phyloP scores from a whole-genome alignment of 2,797 vertebrate genomes.

The Mallotus villosus region DNA sequence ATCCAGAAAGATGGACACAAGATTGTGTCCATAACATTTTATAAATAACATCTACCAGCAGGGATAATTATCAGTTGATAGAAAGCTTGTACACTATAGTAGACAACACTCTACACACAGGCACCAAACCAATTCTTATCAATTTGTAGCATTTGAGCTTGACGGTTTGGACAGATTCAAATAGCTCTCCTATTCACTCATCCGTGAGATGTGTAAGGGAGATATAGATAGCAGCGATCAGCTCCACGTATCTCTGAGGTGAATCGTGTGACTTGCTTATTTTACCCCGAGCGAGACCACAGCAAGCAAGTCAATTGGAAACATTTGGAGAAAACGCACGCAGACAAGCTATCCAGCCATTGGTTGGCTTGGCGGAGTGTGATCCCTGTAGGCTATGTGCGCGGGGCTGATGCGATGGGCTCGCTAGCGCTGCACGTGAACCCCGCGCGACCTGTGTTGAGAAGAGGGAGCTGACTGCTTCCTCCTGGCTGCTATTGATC shows the following conservation, averaged over 20 bases:
- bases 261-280: constrained; percentile 50
- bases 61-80: no score
- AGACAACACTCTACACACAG: no score
- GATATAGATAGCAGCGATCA: constrained; percentile 42
- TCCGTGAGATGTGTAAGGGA: constrained; percentile 1
- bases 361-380: no score
- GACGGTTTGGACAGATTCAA: not conserved
- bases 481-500: constrained; percentile 3
- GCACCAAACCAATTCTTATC: no score
- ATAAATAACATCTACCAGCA: no score
- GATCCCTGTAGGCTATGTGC: no score
- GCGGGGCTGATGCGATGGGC: constrained; percentile 7
- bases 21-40: not conserved
- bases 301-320: no score
- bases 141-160: no score
- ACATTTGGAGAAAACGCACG: no score
- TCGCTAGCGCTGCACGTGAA: constrained; percentile 21
- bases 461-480: not conserved
- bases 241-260: constrained; percentile 44
- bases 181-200: constrained; percentile 12
- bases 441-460: constrained; percentile 25
- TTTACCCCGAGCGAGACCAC: constrained; percentile 35
- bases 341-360: no score
- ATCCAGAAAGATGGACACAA: not conserved
- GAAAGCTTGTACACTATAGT: no score